A percentile compares a stretch with the other conserved stretches of the same genome.
phyloP scores from a whole-genome alignment of 2,113 vertebrate genomes.

The Axis porcinus region DNA sequence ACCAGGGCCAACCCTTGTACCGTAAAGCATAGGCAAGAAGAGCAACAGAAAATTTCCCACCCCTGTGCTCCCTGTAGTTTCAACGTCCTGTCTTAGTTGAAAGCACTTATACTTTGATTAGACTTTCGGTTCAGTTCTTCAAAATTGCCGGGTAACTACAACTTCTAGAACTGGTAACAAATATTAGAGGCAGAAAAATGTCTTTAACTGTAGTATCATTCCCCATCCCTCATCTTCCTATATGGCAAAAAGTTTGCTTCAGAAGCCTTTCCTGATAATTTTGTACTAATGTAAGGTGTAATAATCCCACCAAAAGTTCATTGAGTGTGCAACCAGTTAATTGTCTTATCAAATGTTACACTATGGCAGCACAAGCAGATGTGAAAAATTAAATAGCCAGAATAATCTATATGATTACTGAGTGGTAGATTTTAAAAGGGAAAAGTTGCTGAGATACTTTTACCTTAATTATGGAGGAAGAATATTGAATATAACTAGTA shows the following conservation, averaged over 20 bases:
- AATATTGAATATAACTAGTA: background rate
- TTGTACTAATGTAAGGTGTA: background rate
- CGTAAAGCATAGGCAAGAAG: constrained; percentile 69
- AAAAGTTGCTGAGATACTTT: background rate
- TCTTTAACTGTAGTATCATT: background rate
- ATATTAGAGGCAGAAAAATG: background rate
- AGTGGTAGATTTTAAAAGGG: background rate
- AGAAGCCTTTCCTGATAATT: background rate
- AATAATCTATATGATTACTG: background rate
- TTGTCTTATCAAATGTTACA: background rate
- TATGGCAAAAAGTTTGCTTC: background rate
- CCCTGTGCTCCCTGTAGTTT: background rate
- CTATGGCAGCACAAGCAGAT: background rate
- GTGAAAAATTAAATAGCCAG: background rate
- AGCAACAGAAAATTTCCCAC: background rate
- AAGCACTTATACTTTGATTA: background rate
- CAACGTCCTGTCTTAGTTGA: background rate
- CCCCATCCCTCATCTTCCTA: background rate
- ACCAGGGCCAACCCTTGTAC: constrained; percentile 76
- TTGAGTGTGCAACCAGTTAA: background rate
- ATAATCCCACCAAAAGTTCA: background rate
- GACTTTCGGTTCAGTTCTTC: background rate
- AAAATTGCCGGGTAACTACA: background rate
- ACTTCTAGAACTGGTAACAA: background rate
- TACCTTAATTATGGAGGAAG: background rate